These are phyloP conservation scores for Spodoptera frugiperda DNA, from an alignment of 1,140 invertebrate genomes.

Conservation along the genomic window DNA sequence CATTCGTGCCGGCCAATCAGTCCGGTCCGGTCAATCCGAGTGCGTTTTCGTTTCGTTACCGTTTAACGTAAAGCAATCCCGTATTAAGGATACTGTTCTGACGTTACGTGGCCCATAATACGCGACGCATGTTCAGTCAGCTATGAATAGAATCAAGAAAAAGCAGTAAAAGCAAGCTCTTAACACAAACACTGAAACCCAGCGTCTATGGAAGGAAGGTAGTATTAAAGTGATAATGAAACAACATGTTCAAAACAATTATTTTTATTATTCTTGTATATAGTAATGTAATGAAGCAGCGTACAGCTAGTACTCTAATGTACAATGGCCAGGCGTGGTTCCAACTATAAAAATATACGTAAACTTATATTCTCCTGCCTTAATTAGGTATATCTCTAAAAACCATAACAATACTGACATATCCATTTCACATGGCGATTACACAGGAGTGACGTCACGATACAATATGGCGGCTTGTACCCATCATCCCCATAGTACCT, in stretches of 20 bases:
- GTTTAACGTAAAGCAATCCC: too few species aligned
- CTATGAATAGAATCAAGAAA: too few species aligned
- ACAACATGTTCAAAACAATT: conserved; percentile 77
- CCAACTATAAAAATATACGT: conserved; percentile 36
- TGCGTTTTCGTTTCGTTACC: too few species aligned
- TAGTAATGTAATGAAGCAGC: conserved; percentile 81
- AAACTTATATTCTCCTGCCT: conserved; percentile 13
- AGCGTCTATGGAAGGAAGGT: too few species aligned
- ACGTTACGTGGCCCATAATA: too few species aligned
- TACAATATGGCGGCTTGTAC: conserved; percentile 39
- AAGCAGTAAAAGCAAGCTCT: too few species aligned
- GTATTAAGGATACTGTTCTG: too few species aligned
- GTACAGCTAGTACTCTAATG: conserved; percentile 81
- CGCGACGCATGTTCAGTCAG: too few species aligned
- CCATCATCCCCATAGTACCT: conserved; percentile 15
- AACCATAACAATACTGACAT: conserved; percentile 33
- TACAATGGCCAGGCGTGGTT: conserved; percentile 74
- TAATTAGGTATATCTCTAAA: conserved; percentile 37
- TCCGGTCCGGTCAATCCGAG: too few species aligned
- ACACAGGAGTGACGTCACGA: conserved; percentile 7
- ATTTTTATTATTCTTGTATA: conserved; percentile 82
- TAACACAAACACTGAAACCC: too few species aligned
- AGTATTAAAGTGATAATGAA: conserved; percentile 51
- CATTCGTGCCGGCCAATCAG: too few species aligned
- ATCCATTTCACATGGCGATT: not conserved